Evolutionary conservation across 2,888 invertebrate species (phyloP), one percentile per base, ranked within the genome.

Genomic region (Miltochrista miniata): DNA sequence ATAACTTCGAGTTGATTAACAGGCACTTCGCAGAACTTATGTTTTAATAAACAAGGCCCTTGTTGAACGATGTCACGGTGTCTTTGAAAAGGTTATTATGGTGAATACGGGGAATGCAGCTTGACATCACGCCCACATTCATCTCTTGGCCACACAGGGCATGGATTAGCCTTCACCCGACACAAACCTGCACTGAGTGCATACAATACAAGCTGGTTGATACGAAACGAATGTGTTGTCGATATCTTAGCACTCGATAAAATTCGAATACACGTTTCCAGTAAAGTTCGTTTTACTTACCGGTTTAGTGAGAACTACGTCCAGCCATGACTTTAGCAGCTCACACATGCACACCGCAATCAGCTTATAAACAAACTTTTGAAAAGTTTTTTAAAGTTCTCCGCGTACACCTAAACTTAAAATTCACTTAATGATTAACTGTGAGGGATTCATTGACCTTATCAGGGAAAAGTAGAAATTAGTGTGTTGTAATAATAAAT

Each of bases 281-380:
- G 80, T 82, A 83, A 79, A 74, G 75, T 81, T 72, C 76, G 79
- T 85, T 84, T 83, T 73, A 88, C 90, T 87, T 89, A 89, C 89
- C 89, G 86, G 88, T 90, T 90, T 85, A 87, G 72, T 72, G 78
- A 79, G 81, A 78, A 82, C 81, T 82, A 80, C 75, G 82, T 76
- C 77, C 83, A 80, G 83, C 79, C 85, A 86, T 88, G 74, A 81
- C 79, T 79, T 74, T 74, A 70, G 64, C 70, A 82, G 78, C 75
- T 78, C 73, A 77, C 79, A 80, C 75, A 80, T 72, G 72, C 77
- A 81, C 77, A 77, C 73, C 64, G 70, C 72, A 61, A 62, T 59
- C 70, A 74, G 70, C 72, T 78, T 77, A 71, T 74, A 78, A 81
- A 85, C 81, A 85, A 83, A 85, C 82, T 86, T 31, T 85, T 72